Conservation (phyloP, 2,888 invertebrate species). For the Noctua fimbriata region DNA sequence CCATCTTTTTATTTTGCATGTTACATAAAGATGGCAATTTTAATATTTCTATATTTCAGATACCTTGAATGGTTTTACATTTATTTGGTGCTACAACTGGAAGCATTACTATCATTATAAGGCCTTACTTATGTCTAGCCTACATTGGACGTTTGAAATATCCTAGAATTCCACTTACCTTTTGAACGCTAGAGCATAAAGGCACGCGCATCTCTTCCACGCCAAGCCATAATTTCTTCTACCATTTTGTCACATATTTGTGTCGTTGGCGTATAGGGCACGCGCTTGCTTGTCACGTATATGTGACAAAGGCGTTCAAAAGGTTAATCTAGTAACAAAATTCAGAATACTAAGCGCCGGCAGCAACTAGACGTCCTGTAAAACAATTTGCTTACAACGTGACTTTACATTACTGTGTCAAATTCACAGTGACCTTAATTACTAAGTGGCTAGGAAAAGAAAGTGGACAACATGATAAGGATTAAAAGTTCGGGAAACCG, state of each 20-base stretch:
- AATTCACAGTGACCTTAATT: too few relatives aligned
- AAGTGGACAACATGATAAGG: neutral
- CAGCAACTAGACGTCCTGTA: neutral
- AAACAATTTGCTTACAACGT: too few relatives aligned
- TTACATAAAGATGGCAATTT: neutral
- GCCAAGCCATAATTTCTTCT: too few relatives aligned
- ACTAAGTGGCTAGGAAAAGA: too few relatives aligned
- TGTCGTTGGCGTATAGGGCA: too few relatives aligned
- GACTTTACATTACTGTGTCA: too few relatives aligned
- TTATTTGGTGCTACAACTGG: neutral
- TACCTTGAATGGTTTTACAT: neutral
- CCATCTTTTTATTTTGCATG: neutral
- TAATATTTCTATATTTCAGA: neutral
- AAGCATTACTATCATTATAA: neutral
- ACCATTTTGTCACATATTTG: too few relatives aligned
- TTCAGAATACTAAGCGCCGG: neutral
- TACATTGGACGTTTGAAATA: neutral
- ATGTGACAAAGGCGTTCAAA: too few relatives aligned
- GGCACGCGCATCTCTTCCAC: too few relatives aligned
- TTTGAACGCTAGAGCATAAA: too few relatives aligned
- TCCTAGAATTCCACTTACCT: neutral
- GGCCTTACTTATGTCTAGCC: neutral
- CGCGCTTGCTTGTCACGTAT: too few relatives aligned
- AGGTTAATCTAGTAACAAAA: conserved; percentile 4
- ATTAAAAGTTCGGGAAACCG: neutral